Evolutionary conservation across 2,113 vertebrate genomes (phyloP).

Genomic region (Dicrurus megarhynchus): DNA sequence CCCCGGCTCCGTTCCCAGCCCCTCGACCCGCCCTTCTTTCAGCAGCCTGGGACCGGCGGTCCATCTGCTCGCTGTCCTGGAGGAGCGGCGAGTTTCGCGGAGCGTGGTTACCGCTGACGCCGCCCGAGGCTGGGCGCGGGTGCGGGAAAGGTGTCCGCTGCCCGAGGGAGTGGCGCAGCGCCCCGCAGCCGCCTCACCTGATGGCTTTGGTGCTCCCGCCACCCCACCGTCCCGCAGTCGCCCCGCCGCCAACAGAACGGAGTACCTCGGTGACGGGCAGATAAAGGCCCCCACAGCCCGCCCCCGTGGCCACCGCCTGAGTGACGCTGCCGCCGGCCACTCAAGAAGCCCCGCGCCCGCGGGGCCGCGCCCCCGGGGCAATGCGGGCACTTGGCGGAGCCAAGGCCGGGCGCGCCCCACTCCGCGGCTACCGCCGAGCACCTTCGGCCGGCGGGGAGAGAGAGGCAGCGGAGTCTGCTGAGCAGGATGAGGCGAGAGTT

Average conservation of each 20-base stretch:
- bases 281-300: neutral
- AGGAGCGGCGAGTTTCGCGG: neutral
- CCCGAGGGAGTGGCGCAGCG: neutral
- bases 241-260: rapidly evolving
- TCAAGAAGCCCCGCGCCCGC: neutral
- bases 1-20: neutral
- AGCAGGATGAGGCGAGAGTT: neutral
- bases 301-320: neutral
- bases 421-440: too few relatives aligned
- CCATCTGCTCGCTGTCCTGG: neutral
- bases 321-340: neutral
- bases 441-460: neutral
- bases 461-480: rapidly evolving
- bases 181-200: neutral
- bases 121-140: neutral
- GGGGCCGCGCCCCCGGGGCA: neutral
- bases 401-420: neutral
- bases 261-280: rapidly evolving
- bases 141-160: rapidly evolving
- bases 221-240: rapidly evolving
- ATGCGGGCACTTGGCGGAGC: too few relatives aligned
- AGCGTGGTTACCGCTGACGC: neutral
- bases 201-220: rapidly evolving
- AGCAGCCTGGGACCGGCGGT: neutral
- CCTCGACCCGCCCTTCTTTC: neutral